Evolutionary conservation across 37 sponge, comb jelly and placozoan genomes (phyloP).

Genomic region (Beroe ovata): DNA sequence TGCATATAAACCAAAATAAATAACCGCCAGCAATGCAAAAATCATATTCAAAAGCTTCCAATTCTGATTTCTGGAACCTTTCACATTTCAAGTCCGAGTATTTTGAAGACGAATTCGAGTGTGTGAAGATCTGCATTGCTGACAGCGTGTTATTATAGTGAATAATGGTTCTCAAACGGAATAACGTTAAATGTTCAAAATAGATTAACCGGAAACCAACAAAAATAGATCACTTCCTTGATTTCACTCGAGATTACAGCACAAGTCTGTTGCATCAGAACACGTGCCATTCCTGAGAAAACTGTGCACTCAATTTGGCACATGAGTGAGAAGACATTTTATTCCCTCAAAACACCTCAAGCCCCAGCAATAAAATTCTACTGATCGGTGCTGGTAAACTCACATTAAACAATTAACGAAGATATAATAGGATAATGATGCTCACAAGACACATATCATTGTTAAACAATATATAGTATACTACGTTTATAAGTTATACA

Average conservation of each 20-base stretch:
- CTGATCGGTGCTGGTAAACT: too few species aligned
- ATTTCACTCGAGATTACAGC: too few species aligned
- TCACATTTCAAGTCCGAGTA: not conserved
- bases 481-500: too few species aligned
- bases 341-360: too few species aligned
- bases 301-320: not conserved
- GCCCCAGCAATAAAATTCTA: too few species aligned
- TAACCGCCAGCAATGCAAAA: not conserved
- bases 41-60: not conserved
- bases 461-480: too few species aligned
- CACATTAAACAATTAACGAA: too few species aligned
- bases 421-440: too few species aligned
- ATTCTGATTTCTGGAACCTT: too few species aligned
- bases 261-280: too few species aligned
- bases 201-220: not conserved
- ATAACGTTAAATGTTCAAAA: not conserved
- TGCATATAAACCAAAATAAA: not conserved
- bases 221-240: not conserved
- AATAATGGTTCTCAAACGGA: not conserved
- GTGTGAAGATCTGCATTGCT: too few species aligned
- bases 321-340: not conserved
- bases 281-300: not conserved
- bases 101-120: not conserved
- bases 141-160: not conserved
- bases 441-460: too few species aligned